phyloP scores from a whole-genome alignment of 2,888 invertebrate genomes.

The Melikaiella ostensackeni region DNA sequence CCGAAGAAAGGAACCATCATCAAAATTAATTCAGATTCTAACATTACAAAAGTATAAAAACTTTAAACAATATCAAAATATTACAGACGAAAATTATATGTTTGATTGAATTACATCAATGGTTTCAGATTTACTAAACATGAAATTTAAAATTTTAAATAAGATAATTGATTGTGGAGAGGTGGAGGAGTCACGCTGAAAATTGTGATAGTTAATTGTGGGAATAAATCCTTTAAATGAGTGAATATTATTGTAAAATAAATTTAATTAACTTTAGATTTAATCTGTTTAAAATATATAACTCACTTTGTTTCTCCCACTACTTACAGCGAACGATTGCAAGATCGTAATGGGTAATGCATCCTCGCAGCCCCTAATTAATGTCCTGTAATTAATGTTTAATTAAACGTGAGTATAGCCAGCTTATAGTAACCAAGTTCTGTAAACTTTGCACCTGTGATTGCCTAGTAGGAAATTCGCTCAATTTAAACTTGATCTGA shows the following conservation, averaged over 20 bases:
- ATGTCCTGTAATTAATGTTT: constrained; percentile 7
- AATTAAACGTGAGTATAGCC: constrained; percentile 13
- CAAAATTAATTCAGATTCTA: no score
- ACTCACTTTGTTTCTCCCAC: neutral
- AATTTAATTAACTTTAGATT: neutral
- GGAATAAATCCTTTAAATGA: neutral
- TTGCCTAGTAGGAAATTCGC: neutral
- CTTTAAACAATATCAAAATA: neutral
- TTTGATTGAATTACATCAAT: no score
- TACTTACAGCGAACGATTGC: neutral
- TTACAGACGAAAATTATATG: neutral
- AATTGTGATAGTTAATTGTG: neutral
- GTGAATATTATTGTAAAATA: neutral
- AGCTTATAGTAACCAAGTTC: constrained; percentile 30
- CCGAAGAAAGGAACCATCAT: no score
- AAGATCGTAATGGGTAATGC: neutral
- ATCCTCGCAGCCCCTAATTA: constrained; percentile 4
- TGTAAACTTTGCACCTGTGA: constrained; percentile 20
- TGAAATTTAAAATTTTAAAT: neutral
- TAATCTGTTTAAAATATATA: neutral
- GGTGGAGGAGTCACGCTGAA: neutral
- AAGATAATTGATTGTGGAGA: neutral
- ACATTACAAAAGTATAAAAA: no score
- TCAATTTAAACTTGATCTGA: constrained; percentile 17
- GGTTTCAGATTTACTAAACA: neutral